Percentiles rank a stretch among this genome's conserved stretches.
Conservation (phyloP, 2,888 invertebrate genomes). For the Stegophylla sp. region DNA sequence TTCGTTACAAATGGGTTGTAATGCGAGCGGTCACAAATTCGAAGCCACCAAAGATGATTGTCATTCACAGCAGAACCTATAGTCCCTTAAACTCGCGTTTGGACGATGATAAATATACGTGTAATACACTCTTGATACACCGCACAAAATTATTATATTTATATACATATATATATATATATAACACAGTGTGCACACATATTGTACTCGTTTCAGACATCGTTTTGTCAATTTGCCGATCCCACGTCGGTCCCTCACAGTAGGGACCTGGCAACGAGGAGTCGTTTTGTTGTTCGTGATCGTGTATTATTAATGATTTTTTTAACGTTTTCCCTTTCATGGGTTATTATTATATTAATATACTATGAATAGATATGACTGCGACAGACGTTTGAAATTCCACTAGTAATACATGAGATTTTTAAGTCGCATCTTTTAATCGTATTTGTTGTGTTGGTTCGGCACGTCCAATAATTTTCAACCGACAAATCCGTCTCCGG, state of each 20-base stretch:
- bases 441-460: too few relatives aligned
- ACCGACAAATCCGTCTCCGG: too few relatives aligned
- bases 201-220: background rate
- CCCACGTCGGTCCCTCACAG: slow-evolving; percentile 34
- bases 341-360: too few relatives aligned
- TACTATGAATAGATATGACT: too few relatives aligned
- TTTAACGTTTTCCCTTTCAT: slow-evolving; percentile 18
- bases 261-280: slow-evolving; percentile 34
- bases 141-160: background rate
- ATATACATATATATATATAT: background rate
- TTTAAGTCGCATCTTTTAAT: too few relatives aligned
- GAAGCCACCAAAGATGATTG: slow-evolving; percentile 31
- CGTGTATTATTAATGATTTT: slow-evolving; percentile 41
- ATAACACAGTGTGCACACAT: background rate
- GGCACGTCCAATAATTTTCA: too few relatives aligned
- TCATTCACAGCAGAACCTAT: background rate
- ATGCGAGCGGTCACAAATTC: slow-evolving; percentile 11
- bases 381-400: too few relatives aligned
- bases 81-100: background rate
- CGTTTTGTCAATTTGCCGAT: slow-evolving; percentile 20
- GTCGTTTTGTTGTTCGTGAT: slow-evolving; percentile 27
- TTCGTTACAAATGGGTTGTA: slow-evolving; percentile 45
- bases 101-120: background rate
- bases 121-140: background rate
- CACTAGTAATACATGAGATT: too few relatives aligned